A percentile compares a stretch with the other conserved stretches of the same genome.
These are phyloP conservation scores for Diadegma fenestrale DNA, from an alignment of 2,888 invertebrate genomes.

Conservation along the genomic window DNA sequence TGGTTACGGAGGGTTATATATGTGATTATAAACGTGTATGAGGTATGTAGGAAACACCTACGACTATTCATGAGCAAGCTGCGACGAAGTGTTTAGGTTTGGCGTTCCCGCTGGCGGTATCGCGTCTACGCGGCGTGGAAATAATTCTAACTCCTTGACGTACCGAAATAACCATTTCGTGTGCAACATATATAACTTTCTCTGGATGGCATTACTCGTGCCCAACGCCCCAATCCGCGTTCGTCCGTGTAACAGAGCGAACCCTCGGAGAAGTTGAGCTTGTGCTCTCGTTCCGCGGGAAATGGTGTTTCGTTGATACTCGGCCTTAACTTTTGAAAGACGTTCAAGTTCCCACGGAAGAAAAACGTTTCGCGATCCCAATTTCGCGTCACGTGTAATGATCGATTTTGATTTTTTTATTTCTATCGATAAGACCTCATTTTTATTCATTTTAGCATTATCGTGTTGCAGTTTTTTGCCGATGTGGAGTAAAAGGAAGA, in stretches of 20 bases:
- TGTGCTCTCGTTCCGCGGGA: constrained; percentile 35
- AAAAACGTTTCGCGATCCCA: neutral
- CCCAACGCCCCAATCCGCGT: constrained; percentile 41
- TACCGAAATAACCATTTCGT: constrained; percentile 67
- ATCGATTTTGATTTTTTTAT: neutral
- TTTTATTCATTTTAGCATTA: neutral
- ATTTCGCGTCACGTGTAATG: neutral
- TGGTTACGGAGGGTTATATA: no score
- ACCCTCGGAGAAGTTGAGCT: constrained; percentile 33
- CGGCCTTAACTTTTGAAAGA: constrained; percentile 4
- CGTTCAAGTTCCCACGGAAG: neutral
- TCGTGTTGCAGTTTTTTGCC: neutral
- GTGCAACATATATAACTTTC: constrained; percentile 63
- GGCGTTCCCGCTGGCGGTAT: constrained; percentile 21
- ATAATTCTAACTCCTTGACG: constrained; percentile 67
- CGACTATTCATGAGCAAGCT: constrained; percentile 11
- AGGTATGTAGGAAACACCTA: constrained; percentile 1
- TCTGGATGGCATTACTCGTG: constrained; percentile 58
- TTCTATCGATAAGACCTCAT: neutral
- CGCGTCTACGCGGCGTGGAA: constrained; percentile 57
- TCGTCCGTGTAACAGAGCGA: constrained; percentile 32
- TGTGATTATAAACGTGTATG: neutral
- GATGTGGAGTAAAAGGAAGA: neutral
- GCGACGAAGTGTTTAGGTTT: constrained; percentile 23
- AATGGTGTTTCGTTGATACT: constrained; percentile 30